Conservation (phyloP, 2,113 vertebrate genomes). For the Rhynchomys soricoides region DNA sequence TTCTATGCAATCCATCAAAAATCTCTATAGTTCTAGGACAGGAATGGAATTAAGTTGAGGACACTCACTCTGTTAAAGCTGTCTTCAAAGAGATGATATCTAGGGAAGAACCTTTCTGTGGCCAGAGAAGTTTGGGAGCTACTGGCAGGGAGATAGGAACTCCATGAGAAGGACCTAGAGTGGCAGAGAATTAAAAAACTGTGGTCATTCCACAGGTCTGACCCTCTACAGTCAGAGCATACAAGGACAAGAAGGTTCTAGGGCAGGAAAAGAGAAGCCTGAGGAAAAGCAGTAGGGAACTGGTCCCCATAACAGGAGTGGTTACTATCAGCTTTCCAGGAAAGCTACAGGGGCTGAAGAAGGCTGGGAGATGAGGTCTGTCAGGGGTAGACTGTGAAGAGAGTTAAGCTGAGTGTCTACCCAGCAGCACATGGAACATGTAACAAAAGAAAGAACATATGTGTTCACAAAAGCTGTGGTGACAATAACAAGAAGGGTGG, state of each 20-base stretch:
- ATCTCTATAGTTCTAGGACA: not conserved
- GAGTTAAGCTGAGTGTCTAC: not conserved
- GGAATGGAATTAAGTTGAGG: not conserved
- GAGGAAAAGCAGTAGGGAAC: not conserved
- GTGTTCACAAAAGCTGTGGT: not conserved
- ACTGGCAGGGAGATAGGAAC: not conserved
- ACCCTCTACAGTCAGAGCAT: not conserved
- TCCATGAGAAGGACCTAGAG: not conserved
- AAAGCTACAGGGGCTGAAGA: not conserved
- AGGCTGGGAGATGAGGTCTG: not conserved
- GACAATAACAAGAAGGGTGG: accelerated
- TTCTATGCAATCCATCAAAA: not conserved
- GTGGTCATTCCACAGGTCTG: not conserved
- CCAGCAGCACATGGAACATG: not conserved
- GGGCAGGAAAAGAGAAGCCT: not conserved
- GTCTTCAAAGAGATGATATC: not conserved
- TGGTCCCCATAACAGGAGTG: not conserved
- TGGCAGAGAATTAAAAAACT: not conserved
- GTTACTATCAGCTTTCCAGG: not conserved
- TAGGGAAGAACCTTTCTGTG: not conserved
- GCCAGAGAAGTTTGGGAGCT: not conserved
- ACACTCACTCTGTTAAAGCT: not conserved
- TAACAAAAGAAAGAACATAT: not conserved
- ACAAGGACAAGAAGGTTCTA: not conserved
- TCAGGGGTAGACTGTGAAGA: not conserved